Conservation (phyloP, 2,113 vertebrate species). For the Chlorocebus sabaeus region DNA sequence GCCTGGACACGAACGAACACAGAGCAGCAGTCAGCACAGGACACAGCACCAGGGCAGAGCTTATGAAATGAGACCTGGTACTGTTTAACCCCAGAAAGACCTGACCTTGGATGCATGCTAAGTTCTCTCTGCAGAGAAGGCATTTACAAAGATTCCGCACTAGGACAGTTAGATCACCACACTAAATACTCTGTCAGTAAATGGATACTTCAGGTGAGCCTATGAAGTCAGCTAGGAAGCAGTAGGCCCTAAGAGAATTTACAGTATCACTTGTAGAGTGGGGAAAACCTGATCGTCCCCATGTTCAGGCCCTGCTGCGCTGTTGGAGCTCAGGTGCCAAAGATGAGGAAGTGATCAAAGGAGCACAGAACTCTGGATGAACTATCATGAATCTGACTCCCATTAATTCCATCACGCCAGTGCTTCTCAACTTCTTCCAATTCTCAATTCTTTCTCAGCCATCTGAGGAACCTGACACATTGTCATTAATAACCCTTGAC, state of each 20-base stretch:
- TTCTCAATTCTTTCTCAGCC: background rate
- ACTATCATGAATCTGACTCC: background rate
- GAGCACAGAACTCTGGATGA: background rate
- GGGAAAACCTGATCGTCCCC: background rate
- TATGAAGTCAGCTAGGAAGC: background rate
- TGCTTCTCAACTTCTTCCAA: background rate
- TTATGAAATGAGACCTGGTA: background rate
- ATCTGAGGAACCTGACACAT: background rate
- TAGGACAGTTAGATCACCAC: background rate
- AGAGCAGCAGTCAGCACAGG: background rate
- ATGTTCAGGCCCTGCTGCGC: background rate
- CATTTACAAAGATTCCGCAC: background rate
- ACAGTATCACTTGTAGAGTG: background rate
- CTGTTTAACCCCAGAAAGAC: background rate
- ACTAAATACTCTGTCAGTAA: background rate
- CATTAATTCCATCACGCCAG: background rate
- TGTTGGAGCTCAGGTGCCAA: background rate
- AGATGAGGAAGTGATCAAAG: background rate
- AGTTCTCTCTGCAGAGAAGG: background rate
- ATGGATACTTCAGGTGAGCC: background rate
- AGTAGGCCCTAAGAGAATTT: background rate
- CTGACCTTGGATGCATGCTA: background rate
- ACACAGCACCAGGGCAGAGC: background rate
- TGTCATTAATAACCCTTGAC: background rate
- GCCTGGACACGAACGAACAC: background rate